Percentiles rank a stretch among this genome's conserved stretches.
These are phyloP conservation scores for Genyomyrus donnyi DNA, from an alignment of 2,113 vertebrate species.

Conservation along the genomic window DNA sequence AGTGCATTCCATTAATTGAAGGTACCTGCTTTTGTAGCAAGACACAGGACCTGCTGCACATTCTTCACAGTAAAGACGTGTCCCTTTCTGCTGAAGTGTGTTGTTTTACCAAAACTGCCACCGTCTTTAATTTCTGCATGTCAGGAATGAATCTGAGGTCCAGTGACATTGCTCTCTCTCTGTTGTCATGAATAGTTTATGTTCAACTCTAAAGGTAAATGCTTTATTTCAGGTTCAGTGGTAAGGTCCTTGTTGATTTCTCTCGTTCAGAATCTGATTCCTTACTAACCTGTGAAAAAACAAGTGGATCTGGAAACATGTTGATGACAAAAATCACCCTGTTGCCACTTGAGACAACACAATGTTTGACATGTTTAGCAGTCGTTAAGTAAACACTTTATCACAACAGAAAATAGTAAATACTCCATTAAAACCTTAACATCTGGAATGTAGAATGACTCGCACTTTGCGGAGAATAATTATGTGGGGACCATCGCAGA, in stretches of 20 bases:
- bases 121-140: constrained; percentile 30
- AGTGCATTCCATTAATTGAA: constrained; percentile 60
- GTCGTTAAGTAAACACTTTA: neutral
- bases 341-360: neutral
- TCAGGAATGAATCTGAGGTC: constrained; percentile 33
- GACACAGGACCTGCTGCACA: constrained; percentile 48
- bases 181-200: neutral
- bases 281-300: neutral
- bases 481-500: neutral
- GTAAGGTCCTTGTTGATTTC: neutral
- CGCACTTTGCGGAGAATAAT: neutral
- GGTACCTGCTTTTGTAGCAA: constrained; percentile 44
- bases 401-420: neutral
- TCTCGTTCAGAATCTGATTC: neutral
- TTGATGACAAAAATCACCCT: neutral
- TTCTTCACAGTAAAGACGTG: constrained; percentile 41
- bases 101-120: constrained; percentile 34
- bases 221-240: neutral
- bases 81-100: constrained; percentile 35
- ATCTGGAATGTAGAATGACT: neutral
- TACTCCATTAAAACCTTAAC: neutral
- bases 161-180: neutral
- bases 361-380: neutral
- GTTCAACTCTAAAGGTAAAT: neutral
- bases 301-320: neutral